These are phyloP conservation scores for Okamejei kenojei DNA, from an alignment of 2,797 vertebrate species.

Conservation along the genomic window DNA sequence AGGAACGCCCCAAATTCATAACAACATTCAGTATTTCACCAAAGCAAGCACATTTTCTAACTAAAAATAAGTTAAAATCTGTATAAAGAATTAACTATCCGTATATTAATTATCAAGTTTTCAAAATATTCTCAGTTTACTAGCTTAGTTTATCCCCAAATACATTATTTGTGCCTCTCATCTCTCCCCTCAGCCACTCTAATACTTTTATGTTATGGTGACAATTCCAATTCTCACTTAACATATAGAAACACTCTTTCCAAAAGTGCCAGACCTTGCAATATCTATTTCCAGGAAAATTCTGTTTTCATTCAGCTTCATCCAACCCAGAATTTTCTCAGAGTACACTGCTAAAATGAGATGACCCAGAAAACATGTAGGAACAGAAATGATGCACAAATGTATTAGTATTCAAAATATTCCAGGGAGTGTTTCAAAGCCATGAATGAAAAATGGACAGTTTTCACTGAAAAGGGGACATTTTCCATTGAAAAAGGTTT, in stretches of 20 bases:
- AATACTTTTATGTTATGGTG: background rate
- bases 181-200: background rate
- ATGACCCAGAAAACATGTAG: background rate
- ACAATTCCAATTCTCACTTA: background rate
- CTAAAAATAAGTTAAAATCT: background rate
- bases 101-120: background rate
- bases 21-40: background rate
- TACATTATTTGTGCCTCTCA: background rate
- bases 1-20: background rate
- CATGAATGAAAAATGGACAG: background rate
- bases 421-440: background rate
- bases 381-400: background rate
- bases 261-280: background rate
- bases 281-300: background rate
- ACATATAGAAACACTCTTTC: background rate
- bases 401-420: background rate
- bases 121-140: background rate
- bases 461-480: no score
- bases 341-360: background rate
- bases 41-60: background rate
- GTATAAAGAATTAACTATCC: background rate
- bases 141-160: background rate
- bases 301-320: background rate
- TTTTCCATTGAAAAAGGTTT: background rate
- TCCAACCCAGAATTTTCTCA: background rate